phyloP scores from a whole-genome alignment of 2,797 vertebrate genomes.

The Eutrigla gurnardus region DNA sequence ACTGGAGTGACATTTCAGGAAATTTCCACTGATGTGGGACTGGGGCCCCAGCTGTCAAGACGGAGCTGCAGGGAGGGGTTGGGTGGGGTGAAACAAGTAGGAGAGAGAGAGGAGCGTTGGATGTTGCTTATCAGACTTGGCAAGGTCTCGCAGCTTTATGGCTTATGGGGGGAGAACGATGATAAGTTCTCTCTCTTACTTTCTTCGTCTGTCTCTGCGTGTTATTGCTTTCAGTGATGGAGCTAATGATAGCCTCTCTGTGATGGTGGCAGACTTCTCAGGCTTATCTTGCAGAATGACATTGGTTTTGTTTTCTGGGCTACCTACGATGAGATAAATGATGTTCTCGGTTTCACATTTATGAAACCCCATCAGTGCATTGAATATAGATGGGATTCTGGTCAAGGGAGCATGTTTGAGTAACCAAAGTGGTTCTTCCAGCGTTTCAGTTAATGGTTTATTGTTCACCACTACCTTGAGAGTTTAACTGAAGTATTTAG shows the following conservation, averaged over 20 bases:
- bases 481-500: not conserved
- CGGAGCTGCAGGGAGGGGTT: slow-evolving; percentile 37
- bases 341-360: slow-evolving; percentile 40
- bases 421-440: not conserved
- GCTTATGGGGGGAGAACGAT: slow-evolving; percentile 47
- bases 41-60: slow-evolving; percentile 70
- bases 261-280: slow-evolving; percentile 46
- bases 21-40: slow-evolving; percentile 75
- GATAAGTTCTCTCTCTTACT: slow-evolving; percentile 63
- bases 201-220: slow-evolving; percentile 34
- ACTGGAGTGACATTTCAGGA: slow-evolving; percentile 77
- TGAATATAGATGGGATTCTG: slow-evolving; percentile 38
- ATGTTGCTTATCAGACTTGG: slow-evolving; percentile 72
- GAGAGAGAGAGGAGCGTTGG: slow-evolving; percentile 35
- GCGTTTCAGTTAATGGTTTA: slow-evolving; percentile 1
- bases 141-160: slow-evolving; percentile 64
- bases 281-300: slow-evolving; percentile 47
- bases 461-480: not conserved
- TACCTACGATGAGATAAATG: slow-evolving; percentile 53
- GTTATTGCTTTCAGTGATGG: slow-evolving; percentile 67
- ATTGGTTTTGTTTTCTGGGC: slow-evolving; percentile 57
- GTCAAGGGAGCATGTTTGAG: not conserved
- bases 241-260: slow-evolving; percentile 51
- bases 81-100: slow-evolving; percentile 50
- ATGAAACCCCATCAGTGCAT: slow-evolving; percentile 40